phyloP scores from a whole-genome alignment of 2,113 vertebrate genomes.

The Anguilla rostrata region DNA sequence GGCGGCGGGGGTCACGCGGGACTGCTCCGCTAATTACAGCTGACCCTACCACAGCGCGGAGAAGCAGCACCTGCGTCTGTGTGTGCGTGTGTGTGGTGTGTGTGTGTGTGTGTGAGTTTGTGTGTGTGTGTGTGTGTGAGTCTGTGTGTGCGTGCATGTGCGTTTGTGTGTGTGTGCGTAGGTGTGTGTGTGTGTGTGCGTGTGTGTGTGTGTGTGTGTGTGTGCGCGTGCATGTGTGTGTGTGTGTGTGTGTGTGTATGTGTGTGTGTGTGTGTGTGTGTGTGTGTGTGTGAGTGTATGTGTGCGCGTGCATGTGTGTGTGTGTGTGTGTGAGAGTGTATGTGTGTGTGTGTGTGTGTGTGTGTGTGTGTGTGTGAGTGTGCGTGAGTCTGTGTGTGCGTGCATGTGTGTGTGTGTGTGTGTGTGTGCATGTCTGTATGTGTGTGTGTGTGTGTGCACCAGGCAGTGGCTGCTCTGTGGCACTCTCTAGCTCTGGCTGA shows the following conservation, averaged over 20 bases:
- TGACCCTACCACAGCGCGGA: neutral
- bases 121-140: slow-evolving; percentile 8
- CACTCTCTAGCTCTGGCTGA: no score
- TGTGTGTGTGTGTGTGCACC: neutral
- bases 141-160: no score
- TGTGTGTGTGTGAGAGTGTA: no score
- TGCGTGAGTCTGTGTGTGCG: neutral
- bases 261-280: no score
- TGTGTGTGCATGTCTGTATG: neutral
- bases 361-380: slow-evolving; percentile 10
- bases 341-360: no score
- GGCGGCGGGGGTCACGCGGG: neutral
- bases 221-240: no score
- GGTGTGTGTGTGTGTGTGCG: no score
- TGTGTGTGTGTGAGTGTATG: no score
- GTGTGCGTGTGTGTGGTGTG: neutral
- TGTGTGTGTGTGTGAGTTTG: neutral
- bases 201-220: no score
- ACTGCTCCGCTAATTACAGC: neutral
- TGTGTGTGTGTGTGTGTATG: no score
- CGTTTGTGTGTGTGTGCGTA: slow-evolving; percentile 10
- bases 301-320: no score
- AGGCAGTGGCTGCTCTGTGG: no score
- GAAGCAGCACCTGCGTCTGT: neutral
- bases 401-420: neutral